Evolutionary conservation across 2,888 invertebrate species (phyloP).

Genomic region (Elgonia sp.): DNA sequence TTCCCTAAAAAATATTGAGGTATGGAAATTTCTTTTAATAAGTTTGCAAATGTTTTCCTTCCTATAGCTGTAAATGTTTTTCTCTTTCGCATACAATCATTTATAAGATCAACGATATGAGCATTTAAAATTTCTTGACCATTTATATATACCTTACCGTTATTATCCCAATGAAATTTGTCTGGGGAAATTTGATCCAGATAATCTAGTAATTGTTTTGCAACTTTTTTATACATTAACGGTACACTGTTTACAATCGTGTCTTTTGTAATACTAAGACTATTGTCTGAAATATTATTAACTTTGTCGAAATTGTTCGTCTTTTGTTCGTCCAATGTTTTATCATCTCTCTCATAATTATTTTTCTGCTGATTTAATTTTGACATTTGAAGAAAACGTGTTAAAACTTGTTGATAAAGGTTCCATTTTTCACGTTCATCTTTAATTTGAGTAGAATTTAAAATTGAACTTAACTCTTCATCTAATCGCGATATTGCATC

Average conservation of each 20-base stretch:
- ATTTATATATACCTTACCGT: slow-evolving; percentile 8
- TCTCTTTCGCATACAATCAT: background rate
- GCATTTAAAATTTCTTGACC: background rate
- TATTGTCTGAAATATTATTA: background rate
- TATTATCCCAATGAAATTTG: background rate
- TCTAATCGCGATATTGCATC: slow-evolving; percentile 38
- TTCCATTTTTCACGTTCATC: slow-evolving; percentile 66
- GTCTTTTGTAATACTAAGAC: background rate
- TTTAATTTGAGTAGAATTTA: slow-evolving; percentile 44
- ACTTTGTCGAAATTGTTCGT: background rate
- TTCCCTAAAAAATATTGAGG: background rate
- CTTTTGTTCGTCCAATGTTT: too few relatives aligned
- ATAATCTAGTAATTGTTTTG: background rate
- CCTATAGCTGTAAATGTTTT: slow-evolving; percentile 5
- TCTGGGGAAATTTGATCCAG: background rate
- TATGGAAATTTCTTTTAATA: background rate
- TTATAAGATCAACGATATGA: slow-evolving; percentile 8
- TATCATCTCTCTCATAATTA: background rate
- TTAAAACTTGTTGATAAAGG: slow-evolving; percentile 45
- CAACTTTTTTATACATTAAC: slow-evolving; percentile 1
- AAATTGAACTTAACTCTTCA: slow-evolving; percentile 56
- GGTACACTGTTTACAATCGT: slow-evolving; percentile 7
- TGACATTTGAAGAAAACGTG: slow-evolving; percentile 14
- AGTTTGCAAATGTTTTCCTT: background rate
- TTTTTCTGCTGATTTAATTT: background rate